Evolutionary conservation across 2,888 invertebrate genomes (phyloP), one percentile per base, ranked within the genome.

Genomic region (Ditula angustiorana): DNA sequence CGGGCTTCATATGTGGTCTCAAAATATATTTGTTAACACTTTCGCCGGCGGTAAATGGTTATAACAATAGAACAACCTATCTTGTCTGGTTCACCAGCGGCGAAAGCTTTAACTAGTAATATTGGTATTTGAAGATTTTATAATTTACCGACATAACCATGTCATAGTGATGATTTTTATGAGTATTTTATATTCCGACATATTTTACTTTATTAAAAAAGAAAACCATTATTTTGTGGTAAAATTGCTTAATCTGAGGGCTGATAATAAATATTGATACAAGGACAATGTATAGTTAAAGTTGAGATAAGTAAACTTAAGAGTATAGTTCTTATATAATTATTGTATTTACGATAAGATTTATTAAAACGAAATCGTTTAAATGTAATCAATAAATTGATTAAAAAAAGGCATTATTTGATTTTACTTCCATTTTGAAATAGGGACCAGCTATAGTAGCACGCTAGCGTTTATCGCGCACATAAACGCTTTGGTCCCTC

Each of bases 331-430:
- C 13, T 44, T 23, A 61, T 35, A 16, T 26, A 50, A 8, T 35
- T 35, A 37, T 49, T 58, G 35, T 35, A 62, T 44, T 35, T 16
- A 37, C 7, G 3, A 50, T 47, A 59, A 53, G 33, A 35, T 50
- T 50, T 61, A 57, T 44, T 24, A 58, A 55, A 49, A 28, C 44
- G 24, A 61, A 26, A 46, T 24, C 23, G 13, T 61, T 24, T 61
- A 55, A 47, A 49, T 11, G 35, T 55, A 47, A 58, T 52, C 26
- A 64, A 46, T 64, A 59, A 46, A 64, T 53, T 53, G 26, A 24
- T 59, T 46, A 19, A 10, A 41, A 41, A 41, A 41, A 41, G 8
- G 1, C 8, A 0, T 10, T 41, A 19, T 41, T 41, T 41, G 16
- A 19, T 8, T 41, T 19, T 10, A 19, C 2, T 2, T 10, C 19